Evolutionary conservation across 2,113 vertebrate species (phyloP).

Genomic region (Neodontobutis hainanensis): DNA sequence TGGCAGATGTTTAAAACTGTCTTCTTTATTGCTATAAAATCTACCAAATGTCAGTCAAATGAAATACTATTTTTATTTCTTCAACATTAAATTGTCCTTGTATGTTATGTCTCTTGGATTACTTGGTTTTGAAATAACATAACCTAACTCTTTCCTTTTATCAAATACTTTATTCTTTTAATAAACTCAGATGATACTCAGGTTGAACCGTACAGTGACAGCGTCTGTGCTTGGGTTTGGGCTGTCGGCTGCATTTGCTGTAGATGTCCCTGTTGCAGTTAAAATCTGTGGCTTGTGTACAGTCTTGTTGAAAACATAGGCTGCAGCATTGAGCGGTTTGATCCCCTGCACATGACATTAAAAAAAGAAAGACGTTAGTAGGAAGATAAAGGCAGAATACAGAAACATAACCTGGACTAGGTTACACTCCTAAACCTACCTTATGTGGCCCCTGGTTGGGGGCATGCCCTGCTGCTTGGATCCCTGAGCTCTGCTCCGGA

Average conservation of each 20-base stretch:
- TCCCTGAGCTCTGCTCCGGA: conserved; percentile 76
- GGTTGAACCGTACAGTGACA: conserved; percentile 74
- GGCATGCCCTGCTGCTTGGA: conserved; percentile 13
- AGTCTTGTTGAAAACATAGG: conserved; percentile 93
- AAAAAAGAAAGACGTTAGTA: not conserved
- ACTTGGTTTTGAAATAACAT: not conserved
- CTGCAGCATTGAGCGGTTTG: conserved; percentile 85
- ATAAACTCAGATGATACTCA: not conserved
- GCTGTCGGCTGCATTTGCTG: conserved; percentile 72
- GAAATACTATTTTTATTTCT: no score
- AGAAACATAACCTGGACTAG: not conserved
- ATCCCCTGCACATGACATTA: conserved; percentile 76
- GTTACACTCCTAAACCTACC: conserved; percentile 39
- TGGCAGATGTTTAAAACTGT: no score
- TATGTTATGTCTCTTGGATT: not conserved
- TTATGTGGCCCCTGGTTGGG: conserved; percentile 73
- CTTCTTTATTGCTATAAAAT: no score
- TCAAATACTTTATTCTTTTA: not conserved
- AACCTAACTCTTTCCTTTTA: not conserved
- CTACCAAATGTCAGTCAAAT: no score
- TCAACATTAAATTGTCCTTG: no score
- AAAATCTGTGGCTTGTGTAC: conserved; percentile 83
- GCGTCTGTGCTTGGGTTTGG: conserved; percentile 78
- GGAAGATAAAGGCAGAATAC: not conserved
- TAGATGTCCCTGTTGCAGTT: conserved; percentile 34